Conservation (phyloP, 2,113 vertebrate genomes). For the Telmatochromis sp. region DNA sequence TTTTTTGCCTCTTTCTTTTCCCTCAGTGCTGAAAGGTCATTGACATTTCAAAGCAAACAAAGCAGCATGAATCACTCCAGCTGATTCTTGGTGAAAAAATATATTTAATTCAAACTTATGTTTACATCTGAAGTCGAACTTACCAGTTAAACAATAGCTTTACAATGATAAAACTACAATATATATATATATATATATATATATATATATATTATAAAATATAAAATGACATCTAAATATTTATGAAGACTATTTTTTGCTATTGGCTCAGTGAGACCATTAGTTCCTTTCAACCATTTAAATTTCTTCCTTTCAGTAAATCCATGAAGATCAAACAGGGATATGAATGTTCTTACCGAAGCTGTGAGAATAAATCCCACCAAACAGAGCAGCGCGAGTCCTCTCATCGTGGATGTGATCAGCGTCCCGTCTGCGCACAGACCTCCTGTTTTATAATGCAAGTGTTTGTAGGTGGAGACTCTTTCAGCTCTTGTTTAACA, state of each 20-base stretch:
- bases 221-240: neutral
- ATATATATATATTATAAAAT: neutral
- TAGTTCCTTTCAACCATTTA: neutral
- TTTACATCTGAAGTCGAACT: neutral
- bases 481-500: neutral
- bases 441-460: neutral
- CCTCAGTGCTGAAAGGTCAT: neutral
- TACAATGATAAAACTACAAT: neutral
- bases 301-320: neutral
- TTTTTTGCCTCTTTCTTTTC: neutral
- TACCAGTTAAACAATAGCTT: neutral
- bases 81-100: neutral
- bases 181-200: no score
- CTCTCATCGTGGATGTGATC: neutral
- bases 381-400: neutral
- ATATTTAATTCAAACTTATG: neutral
- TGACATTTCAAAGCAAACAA: neutral
- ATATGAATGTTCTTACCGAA: neutral
- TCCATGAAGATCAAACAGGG: neutral
- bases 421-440: accelerated
- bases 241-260: neutral
- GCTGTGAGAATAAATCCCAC: neutral
- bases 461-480: neutral
- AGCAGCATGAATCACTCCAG: neutral
- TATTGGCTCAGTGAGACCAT: neutral